These are phyloP conservation scores for Zaprionus camerounensis DNA, from an alignment of 1,140 invertebrate species.

Conservation along the genomic window DNA sequence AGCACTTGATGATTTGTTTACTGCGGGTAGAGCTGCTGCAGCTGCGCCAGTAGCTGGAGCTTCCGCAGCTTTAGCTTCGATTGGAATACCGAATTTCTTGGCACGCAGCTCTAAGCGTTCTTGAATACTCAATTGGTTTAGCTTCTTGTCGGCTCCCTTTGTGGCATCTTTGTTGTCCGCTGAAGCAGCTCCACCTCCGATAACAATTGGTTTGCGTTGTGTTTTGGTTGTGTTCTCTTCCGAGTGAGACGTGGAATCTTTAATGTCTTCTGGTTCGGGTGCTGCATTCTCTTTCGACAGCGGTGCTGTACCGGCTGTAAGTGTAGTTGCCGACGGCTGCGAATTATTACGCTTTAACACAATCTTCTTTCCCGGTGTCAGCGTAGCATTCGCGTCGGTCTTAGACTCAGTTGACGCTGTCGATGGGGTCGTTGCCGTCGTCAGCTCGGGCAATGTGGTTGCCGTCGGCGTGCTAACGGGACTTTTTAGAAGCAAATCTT, in stretches of 20 bases:
- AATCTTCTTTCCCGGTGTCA: conserved; percentile 85
- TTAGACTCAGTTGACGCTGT: conserved; percentile 3
- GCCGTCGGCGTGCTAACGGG: conserved; percentile 66
- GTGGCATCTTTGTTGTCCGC: conserved; percentile 16
- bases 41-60: conserved; percentile 10
- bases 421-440: conserved; percentile 16
- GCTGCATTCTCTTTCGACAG: conserved; percentile 64
- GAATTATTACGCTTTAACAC: conserved; percentile 88
- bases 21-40: conserved; percentile 34
- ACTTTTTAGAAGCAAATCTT: conserved; percentile 71
- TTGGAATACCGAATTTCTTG: conserved; percentile 89
- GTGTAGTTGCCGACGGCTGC: conserved; percentile 26
- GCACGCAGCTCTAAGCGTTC: conserved; percentile 91
- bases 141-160: conserved; percentile 82
- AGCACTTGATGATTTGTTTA: conserved; percentile 86
- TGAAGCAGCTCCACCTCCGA: conserved; percentile 11
- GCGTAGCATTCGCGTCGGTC: conserved; percentile 6
- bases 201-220: conserved; percentile 57
- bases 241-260: conserved; percentile 3
- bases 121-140: conserved; percentile 87
- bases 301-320: conserved; percentile 30
- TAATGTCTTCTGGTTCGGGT: conserved; percentile 7
- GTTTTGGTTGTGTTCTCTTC: conserved; percentile 37
- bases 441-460: conserved; percentile 42
- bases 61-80: background rate